phyloP scores from a whole-genome alignment of 2,113 vertebrate species.

The Mesoclemmys tuberculata region DNA sequence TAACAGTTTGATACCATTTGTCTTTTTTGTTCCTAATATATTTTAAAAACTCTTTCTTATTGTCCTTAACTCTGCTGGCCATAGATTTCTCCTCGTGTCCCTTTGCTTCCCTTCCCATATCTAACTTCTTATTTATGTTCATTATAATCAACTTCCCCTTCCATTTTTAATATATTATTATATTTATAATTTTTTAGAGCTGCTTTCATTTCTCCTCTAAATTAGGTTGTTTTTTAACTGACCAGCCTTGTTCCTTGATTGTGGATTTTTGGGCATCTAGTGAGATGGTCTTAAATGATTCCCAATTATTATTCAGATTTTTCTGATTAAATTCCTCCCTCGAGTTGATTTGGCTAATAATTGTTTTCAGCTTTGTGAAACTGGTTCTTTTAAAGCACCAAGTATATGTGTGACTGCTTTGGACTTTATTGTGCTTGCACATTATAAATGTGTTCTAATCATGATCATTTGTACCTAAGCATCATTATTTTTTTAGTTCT shows the following conservation, averaged over 20 bases:
- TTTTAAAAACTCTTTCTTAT: not conserved
- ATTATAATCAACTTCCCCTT: not conserved
- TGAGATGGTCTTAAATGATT: not conserved
- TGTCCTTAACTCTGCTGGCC: not conserved
- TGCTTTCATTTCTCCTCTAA: not conserved
- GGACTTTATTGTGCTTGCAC: not conserved
- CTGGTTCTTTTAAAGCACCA: not conserved
- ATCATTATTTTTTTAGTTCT: not conserved
- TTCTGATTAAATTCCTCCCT: not conserved
- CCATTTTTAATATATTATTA: not conserved
- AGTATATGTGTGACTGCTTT: not conserved
- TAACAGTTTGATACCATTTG: too few relatives aligned
- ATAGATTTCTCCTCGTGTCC: too few relatives aligned
- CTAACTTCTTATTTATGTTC: not conserved
- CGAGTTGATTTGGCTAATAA: not conserved
- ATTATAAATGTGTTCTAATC: not conserved
- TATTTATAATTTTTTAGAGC: not conserved
- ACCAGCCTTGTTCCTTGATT: not conserved
- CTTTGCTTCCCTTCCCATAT: too few relatives aligned
- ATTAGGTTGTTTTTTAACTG: not conserved
- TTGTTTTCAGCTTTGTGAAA: not conserved
- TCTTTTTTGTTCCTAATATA: too few relatives aligned
- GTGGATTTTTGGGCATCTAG: not conserved
- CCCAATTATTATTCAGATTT: not conserved
- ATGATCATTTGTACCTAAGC: not conserved